Evolutionary conservation across 1,140 invertebrate species (phyloP), one percentile per base, ranked within the genome.

Genomic region (Mycetomoellerius zeteki): DNA sequence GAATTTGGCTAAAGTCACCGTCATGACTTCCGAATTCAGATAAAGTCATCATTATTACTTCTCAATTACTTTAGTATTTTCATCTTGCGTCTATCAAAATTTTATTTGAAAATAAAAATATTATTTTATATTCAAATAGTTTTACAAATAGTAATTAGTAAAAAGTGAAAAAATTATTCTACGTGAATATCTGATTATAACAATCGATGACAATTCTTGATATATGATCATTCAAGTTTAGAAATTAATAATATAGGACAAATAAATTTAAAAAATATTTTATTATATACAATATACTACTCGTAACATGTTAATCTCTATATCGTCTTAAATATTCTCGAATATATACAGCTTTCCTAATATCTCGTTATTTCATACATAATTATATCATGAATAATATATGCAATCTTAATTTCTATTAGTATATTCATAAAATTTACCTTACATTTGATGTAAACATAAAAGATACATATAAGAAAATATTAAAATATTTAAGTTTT

Each of bases 231-330:
- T 47, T 37, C 69, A 16, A 33, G 16, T 50, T 43, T 43, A 72
- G 16, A 71, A 54, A 75, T 58, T 24, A 75, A 56, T 14, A 73
- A 37, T 37, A 58, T 10, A 56, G 5, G n/a, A 58, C 6, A 37
- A 16, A 21, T 33, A 33, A 14, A 16, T 6, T 50, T 50, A 0
- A 21, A 56, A 56, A 75, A 73, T 56, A 58, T 16, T 56, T 75
- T 75, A 75, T 8, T 56, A 75, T 72, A 50, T 72, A 72, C 43
- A 52, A 10, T 43, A 8, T 43, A 43, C 8, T 43, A 71, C 6
- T 19, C 14, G 14, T 65, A 69, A 14, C 6, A 24, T 69, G 37
- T 8, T 21, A 0, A 21, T 65, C 1, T 65, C 10, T n/a, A 8
- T 65, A 43, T 43, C n/a, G 12, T 67, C 30, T 65, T 43, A 16